Conservation (phyloP, 1,140 invertebrate species). For the Physella acuta region DNA sequence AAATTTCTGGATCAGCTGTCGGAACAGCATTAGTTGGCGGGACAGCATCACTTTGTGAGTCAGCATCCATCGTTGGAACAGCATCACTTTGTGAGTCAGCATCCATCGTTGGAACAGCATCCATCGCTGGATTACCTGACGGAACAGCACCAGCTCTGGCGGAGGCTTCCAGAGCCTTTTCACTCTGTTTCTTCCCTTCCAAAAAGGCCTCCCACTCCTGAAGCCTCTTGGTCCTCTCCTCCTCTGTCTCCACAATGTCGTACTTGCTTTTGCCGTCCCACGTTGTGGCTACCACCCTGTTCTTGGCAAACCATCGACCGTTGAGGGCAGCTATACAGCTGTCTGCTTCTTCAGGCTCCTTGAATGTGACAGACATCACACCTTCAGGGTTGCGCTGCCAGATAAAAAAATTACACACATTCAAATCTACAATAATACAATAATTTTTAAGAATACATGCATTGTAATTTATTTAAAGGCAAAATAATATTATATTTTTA, state of each 20-base stretch:
- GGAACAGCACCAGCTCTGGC: not conserved
- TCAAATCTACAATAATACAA: not conserved
- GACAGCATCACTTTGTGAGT: too few relatives aligned
- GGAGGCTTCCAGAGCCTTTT: not conserved
- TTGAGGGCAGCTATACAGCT: constrained; percentile 84
- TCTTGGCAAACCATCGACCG: constrained; percentile 83
- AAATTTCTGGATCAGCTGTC: too few relatives aligned
- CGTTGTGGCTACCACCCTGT: constrained; percentile 79
- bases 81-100: too few relatives aligned
- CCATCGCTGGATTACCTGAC: too few relatives aligned
- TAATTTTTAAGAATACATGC: too few relatives aligned
- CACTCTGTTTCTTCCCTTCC: constrained; percentile 29
- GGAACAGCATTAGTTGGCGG: too few relatives aligned
- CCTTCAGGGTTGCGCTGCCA: constrained; percentile 83
- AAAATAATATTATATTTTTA: too few relatives aligned
- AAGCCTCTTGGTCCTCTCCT: constrained; percentile 78
- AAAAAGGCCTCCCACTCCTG: constrained; percentile 84
- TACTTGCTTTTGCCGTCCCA: constrained; percentile 97
- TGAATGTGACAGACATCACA: constrained; percentile 88
- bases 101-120: too few relatives aligned
- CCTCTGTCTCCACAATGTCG: constrained; percentile 87
- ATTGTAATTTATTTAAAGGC: too few relatives aligned
- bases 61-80: too few relatives aligned
- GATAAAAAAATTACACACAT: too few relatives aligned
- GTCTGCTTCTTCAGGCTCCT: constrained; percentile 87